Conservation (phyloP, 2,113 vertebrate species). For the Oophaga pumilio region DNA sequence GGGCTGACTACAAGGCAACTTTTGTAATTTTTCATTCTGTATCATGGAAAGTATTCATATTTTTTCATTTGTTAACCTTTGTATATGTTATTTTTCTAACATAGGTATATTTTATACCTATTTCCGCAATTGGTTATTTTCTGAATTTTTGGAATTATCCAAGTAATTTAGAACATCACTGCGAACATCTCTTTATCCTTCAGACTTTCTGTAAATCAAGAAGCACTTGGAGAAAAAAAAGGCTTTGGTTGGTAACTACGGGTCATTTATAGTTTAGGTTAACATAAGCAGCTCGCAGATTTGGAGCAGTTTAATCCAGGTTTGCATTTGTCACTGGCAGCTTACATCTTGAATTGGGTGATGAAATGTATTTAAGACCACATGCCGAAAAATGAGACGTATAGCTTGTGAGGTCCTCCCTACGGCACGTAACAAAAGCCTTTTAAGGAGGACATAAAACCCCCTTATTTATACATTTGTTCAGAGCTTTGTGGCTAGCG, state of each 20-base stretch:
- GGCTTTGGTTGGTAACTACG: constrained; percentile 27
- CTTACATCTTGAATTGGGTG: constrained; percentile 46
- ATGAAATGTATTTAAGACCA: constrained; percentile 34
- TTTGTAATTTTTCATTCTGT: neutral
- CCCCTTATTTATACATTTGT: constrained; percentile 24
- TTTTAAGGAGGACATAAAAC: constrained; percentile 29
- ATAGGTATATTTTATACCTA: neutral
- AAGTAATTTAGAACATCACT: neutral
- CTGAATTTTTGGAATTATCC: neutral
- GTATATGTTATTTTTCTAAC: neutral
- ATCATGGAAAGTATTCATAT: neutral
- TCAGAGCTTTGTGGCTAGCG: constrained; percentile 25
- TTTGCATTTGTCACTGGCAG: constrained; percentile 27
- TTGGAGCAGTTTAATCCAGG: constrained; percentile 33
- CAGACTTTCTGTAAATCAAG: constrained; percentile 26
- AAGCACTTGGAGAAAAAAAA: constrained; percentile 4
- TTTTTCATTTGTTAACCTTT: neutral
- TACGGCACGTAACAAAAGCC: constrained; percentile 50
- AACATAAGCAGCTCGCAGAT: constrained; percentile 22
- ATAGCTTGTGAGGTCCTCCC: neutral
- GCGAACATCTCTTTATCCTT: neutral
- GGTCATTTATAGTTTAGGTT: constrained; percentile 52
- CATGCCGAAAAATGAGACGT: constrained; percentile 34
- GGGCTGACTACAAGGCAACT: too few species aligned
- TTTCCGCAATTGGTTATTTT: neutral